phyloP scores from a whole-genome alignment of 2,113 vertebrate genomes.

The Ranitomeya variabilis region DNA sequence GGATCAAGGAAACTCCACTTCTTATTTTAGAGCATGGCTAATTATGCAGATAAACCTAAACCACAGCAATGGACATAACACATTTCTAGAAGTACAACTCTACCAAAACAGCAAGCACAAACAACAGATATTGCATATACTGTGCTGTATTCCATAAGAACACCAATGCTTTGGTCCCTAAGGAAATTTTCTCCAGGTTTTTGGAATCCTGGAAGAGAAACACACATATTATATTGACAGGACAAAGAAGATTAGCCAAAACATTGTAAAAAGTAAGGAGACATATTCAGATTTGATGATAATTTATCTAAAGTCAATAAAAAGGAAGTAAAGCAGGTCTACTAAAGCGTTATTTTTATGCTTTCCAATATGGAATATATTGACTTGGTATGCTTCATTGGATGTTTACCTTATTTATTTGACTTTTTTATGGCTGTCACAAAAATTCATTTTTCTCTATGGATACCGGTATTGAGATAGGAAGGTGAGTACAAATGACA shows the following conservation, averaged over 20 bases:
- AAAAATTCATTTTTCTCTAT: too few species aligned
- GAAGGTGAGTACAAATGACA: too few species aligned
- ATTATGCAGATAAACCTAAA: not conserved
- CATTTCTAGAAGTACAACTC: not conserved
- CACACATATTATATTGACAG: conserved; percentile 17
- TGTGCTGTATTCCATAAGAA: conserved; percentile 31
- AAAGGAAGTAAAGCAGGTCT: not conserved
- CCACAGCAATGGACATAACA: not conserved
- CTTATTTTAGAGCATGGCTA: not conserved
- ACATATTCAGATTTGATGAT: not conserved
- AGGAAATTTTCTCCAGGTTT: conserved; percentile 24
- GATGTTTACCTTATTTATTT: too few species aligned
- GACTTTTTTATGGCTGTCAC: too few species aligned
- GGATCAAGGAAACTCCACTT: not conserved
- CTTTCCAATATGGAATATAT: not conserved
- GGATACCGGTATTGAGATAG: too few species aligned
- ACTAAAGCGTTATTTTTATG: not conserved
- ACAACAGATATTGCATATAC: conserved; percentile 28
- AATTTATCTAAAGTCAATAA: not conserved
- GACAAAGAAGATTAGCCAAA: not conserved
- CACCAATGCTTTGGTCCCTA: conserved; percentile 22
- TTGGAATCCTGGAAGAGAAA: conserved; percentile 23
- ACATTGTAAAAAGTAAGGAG: not conserved
- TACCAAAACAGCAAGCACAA: conserved; percentile 2
- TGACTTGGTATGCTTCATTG: too few species aligned